Base-by-base conservation (phyloP, 2,797 vertebrate genomes). In the Chromobotia macracanthus region DNA sequence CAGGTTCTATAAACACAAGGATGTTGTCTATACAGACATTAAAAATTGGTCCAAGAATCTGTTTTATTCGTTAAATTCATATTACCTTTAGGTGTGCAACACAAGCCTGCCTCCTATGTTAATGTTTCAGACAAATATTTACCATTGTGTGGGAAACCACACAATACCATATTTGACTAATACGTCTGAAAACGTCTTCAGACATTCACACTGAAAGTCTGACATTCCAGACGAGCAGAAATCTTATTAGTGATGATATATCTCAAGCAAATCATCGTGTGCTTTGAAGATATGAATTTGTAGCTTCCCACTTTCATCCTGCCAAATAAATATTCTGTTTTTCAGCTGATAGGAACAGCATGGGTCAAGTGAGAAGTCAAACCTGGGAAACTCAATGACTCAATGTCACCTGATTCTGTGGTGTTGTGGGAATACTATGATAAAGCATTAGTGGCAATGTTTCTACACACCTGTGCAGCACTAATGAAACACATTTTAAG, bases 181-280 rank as follows among this genome's bases (percentile, higher is more conserved):
- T 69, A 60, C 2, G 41, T 69, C 55, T 31, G 11, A 44, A 61
- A 50, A 69, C 8, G 75, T 69, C 55, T 48, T 18, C 10, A 23
- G 68, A 77, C 75, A 77, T 69, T 77, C 75, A 69, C 75, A 69
- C 3, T 3, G 65, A 77, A 77, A 69, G 66, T 68, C 65, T 77
- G 65, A 50, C 10, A 16, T 44, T 38, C 11, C 6, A n/a, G 18
- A 66, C 28, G 16, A 19, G 15, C 16, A 28, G 35, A 46, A 56
- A 19, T 16, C 0, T 31, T 3, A 25, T 56, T 11, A 58, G 21
- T 68, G 12, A 76, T 46, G 28, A 56, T 18, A 67, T 13, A 46
- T 46, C 12, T 76, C 28, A 12, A 31, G 11, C 15, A 55, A 25
- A 38, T 5, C 35, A 44, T 19, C 13, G 11, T 7, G 35, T 21